Evolutionary conservation across 2,888 invertebrate genomes (phyloP).

Genomic region (Microdon myrmicae): DNA sequence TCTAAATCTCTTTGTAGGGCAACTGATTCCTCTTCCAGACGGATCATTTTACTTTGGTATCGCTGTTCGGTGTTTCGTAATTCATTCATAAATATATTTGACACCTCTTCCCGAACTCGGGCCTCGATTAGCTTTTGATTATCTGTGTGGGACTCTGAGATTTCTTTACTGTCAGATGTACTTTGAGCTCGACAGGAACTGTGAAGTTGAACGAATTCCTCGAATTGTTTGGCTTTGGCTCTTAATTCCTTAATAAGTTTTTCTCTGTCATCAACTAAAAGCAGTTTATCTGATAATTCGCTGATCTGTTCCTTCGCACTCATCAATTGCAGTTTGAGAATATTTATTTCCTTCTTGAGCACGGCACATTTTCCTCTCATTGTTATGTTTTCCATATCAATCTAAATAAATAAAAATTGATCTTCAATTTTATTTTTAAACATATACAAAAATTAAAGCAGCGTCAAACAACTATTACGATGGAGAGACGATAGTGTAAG

Average conservation of each 20-base stretch:
- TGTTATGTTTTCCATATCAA: constrained; percentile 63
- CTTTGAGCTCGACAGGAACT: constrained; percentile 61
- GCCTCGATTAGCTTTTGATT: constrained; percentile 59
- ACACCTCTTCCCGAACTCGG: constrained; percentile 75
- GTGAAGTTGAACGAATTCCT: constrained; percentile 72
- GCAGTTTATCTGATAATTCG: constrained; percentile 62
- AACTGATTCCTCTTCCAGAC: constrained; percentile 58
- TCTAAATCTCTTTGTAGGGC: constrained; percentile 60
- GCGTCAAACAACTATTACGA: no score
- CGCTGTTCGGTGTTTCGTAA: constrained; percentile 71
- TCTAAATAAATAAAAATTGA: constrained; percentile 58
- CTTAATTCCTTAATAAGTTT: constrained; percentile 72
- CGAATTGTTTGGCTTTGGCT: constrained; percentile 73
- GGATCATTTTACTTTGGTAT: constrained; percentile 66
- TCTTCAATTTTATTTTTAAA: no score
- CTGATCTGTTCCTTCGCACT: constrained; percentile 60
- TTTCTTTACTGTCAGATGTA: constrained; percentile 56
- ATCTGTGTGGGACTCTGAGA: constrained; percentile 62
- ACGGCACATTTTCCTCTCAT: no score
- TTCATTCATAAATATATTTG: constrained; percentile 73
- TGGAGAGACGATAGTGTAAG: no score
- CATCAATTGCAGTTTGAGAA: constrained; percentile 60
- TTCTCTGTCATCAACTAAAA: constrained; percentile 70
- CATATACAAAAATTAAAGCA: no score
- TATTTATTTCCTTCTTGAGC: constrained; percentile 59